Base-by-base conservation (phyloP, 2,888 invertebrate genomes). In the Linhomoeus sp. region DNA sequence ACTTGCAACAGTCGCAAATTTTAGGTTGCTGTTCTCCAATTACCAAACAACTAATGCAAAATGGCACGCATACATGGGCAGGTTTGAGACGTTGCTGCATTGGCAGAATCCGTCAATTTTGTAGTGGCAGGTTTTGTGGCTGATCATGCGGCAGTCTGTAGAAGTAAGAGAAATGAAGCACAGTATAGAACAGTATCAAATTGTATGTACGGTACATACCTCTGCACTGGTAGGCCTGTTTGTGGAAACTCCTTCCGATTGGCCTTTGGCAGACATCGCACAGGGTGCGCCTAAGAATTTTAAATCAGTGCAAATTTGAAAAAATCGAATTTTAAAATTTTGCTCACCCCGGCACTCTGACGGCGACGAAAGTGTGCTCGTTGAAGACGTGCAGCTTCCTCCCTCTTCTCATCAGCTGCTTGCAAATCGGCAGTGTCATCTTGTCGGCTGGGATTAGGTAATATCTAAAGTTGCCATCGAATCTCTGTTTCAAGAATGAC, bases 171-270 rank as follows among this genome's bases (percentile, higher is more conserved):
- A n/a, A 35, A 14, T 29, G 19, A 17, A n/a, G 9, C 3, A n/a
- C 3, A 12, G 37, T 35, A 19, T 17, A 29, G 23, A 41, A 38
- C 38, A 38, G 19, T 38, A 19, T 23, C 23, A 23, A 40, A 9
- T 9, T 23, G 20, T 9, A 23, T 22, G 23, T 9, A 40, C 17
- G 22, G 17, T 40, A 9, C 9, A 38, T 22, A 63, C 63, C 63
- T 56, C 63, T 49, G 47, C 63, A 63, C 49, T 64, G 63, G 49
- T 64, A 63, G 33, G 61, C 62, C 48, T 64, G 62, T 45, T 59
- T 62, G 3, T 58, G 56, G 50, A 63, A 61, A 40, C 58, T 60
- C 36, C 56, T 50, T 26, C 55, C 51, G 43, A 63, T 60, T 41
- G 56, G 50, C 24, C 55, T 48, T 26, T 56, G 54, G 46, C 63